Evolutionary conservation across 1,140 invertebrate genomes (phyloP), one percentile per base, ranked within the genome.

Genomic region (Holcopasites calliopsidis): DNA sequence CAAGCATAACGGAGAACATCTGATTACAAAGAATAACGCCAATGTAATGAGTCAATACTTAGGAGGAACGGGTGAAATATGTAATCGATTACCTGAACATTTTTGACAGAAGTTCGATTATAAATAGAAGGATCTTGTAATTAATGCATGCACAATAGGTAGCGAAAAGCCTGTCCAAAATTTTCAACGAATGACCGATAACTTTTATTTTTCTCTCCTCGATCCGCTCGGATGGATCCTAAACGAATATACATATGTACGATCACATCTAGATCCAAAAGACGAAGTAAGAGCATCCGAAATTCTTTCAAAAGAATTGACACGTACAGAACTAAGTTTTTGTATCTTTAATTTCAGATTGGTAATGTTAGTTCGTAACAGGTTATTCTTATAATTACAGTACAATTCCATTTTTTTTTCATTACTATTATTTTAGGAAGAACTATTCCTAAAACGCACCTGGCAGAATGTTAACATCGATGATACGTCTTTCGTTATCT

Each of bases 141-240:
- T 68, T 55, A 44, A 89, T 50, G 72, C 52, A 83, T 26, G 65
- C 65, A 31, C n/a, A 69, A 44, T 90, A 90, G 26, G 49, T 64
- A 6, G 76, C 68, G 47, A 66, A 87, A 28, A 91, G 76, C 82
- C 83, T 88, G 47, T 85, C 76, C 18, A 91, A 78, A 64, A 88
- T 85, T 78, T 87, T 88, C 18, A 91, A 68, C 7, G 89, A 78
- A n/a, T 86, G 18, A 50, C 76, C 77, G 6, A 79, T 49, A 50
- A 84, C 88, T 49, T 77, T 70, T 47, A 89, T 60, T 2, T 50
- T 80, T 42, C 81, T 82, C 55, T 89, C 88, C 38, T 84, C 84
- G 1, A 76, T 50, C 23, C 68, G 83, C 11, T 72, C 28, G 0
- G 74, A 47, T 16, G 72, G 64, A 4, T 82, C 68, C 88, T 89